Conservation (phyloP, 1,140 invertebrate genomes). For the Leptinotarsa texana region DNA sequence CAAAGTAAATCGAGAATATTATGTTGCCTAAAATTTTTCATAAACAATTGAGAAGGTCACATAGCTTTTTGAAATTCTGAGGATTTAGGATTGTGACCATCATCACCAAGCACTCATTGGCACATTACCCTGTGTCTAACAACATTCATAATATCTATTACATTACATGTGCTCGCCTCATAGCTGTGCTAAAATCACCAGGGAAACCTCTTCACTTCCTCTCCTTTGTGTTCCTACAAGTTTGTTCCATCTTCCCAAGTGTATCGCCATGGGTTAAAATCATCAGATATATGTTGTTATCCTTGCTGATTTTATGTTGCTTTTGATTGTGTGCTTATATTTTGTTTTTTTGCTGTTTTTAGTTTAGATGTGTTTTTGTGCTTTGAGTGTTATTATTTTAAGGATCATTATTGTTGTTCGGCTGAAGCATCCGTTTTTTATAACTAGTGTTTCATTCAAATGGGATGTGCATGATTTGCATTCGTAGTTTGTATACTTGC, state of each 20-base stretch:
- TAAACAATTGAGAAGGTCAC: conserved; percentile 20
- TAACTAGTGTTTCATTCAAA: conserved; percentile 30
- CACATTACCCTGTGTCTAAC: conserved; percentile 52
- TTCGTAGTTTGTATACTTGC: neutral
- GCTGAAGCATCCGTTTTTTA: conserved; percentile 14
- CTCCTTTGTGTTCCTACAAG: conserved; percentile 14
- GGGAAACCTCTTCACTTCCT: conserved; percentile 32
- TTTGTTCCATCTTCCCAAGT: conserved; percentile 22
- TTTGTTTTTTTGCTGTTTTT: conserved; percentile 37
- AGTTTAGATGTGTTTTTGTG: conserved; percentile 31
- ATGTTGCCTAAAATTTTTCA: no score
- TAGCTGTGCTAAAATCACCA: conserved; percentile 52
- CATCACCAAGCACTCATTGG: conserved; percentile 50
- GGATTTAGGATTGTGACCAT: conserved; percentile 34
- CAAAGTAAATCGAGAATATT: no score
- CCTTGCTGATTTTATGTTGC: conserved; percentile 42
- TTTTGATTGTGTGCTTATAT: conserved; percentile 40
- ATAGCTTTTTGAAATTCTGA: conserved; percentile 4
- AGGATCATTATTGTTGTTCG: conserved; percentile 21
- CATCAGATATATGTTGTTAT: conserved; percentile 35
- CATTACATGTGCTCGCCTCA: conserved; percentile 50
- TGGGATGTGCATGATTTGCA: conserved; percentile 31
- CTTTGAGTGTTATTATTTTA: conserved; percentile 33
- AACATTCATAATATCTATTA: conserved; percentile 38
- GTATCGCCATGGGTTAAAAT: conserved; percentile 30